Percentiles rank a stretch among this genome's conserved stretches.
Evolutionary conservation across 2,113 vertebrate species (phyloP).

Genomic region (Microcebus tavaratra): DNA sequence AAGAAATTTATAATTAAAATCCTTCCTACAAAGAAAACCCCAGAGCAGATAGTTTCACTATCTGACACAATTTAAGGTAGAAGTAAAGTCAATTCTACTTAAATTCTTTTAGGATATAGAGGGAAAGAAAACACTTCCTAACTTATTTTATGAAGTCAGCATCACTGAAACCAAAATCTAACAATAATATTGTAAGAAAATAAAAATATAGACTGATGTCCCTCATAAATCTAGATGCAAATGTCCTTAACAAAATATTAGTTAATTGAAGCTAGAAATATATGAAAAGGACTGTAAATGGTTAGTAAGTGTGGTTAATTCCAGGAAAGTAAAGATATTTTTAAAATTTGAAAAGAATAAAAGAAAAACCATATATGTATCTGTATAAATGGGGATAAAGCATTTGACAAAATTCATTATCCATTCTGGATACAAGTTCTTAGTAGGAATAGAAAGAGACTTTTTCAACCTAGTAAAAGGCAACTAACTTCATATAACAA

Average conservation of each 20-base stretch:
- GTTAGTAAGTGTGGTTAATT: background rate
- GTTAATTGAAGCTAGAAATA: background rate
- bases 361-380: background rate
- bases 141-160: background rate
- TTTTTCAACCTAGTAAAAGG: too few species aligned
- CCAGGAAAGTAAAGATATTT: background rate
- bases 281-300: background rate
- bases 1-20: background rate
- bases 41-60: background rate
- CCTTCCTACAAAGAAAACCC: background rate
- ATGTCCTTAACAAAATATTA: background rate
- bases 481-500: background rate
- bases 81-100: background rate
- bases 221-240: background rate
- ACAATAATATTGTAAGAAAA: background rate
- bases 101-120: conserved; percentile 5
- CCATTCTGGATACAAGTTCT: background rate
- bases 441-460: background rate
- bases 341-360: background rate
- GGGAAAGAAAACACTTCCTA: background rate
- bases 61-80: background rate
- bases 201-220: background rate
- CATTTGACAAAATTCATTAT: background rate
- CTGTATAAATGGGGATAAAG: background rate
- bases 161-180: background rate